Evolutionary conservation across 1,140 invertebrate species (phyloP).

Genomic region (Pinna nobilis): DNA sequence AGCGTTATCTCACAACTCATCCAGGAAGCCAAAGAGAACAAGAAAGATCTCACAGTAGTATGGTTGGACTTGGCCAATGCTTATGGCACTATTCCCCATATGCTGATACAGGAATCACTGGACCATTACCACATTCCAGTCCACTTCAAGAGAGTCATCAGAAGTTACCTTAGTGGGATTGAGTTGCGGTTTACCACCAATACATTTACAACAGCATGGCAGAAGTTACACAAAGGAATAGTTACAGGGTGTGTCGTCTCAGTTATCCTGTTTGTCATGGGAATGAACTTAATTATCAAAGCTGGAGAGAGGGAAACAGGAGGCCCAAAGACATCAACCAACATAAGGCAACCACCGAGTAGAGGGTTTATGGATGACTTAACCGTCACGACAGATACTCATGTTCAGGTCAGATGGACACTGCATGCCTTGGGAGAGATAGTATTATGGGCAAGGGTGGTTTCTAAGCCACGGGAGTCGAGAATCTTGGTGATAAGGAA

Average conservation of each 20-base stretch:
- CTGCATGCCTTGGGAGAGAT: constrained; percentile 11
- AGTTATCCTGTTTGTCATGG: constrained; percentile 20
- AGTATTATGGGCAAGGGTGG: constrained; percentile 27
- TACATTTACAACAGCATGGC: constrained; percentile 8
- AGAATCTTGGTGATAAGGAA: constrained; percentile 29
- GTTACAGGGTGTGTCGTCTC: constrained; percentile 16
- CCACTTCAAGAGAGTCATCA: constrained; percentile 14
- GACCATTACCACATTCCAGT: constrained; percentile 26
- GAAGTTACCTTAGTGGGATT: constrained; percentile 33
- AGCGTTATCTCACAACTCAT: not conserved
- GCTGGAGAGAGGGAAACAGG: constrained; percentile 3
- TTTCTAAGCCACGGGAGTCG: constrained; percentile 19
- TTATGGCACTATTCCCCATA: constrained; percentile 45
- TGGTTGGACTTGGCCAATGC: constrained; percentile 48
- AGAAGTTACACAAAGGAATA: constrained; percentile 8
- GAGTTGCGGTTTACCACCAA: constrained; percentile 9
- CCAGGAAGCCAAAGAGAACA: constrained; percentile 22
- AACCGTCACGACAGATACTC: constrained; percentile 21
- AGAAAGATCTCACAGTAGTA: constrained; percentile 37
- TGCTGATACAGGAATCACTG: constrained; percentile 27
- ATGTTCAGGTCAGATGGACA: constrained; percentile 24
- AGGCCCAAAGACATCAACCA: constrained; percentile 6
- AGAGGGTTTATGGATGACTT: constrained; percentile 22
- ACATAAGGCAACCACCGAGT: constrained; percentile 19
- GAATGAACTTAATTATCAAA: constrained; percentile 2